phyloP scores from a whole-genome alignment of 2,888 invertebrate genomes.

The Scaeva pyrastri region DNA sequence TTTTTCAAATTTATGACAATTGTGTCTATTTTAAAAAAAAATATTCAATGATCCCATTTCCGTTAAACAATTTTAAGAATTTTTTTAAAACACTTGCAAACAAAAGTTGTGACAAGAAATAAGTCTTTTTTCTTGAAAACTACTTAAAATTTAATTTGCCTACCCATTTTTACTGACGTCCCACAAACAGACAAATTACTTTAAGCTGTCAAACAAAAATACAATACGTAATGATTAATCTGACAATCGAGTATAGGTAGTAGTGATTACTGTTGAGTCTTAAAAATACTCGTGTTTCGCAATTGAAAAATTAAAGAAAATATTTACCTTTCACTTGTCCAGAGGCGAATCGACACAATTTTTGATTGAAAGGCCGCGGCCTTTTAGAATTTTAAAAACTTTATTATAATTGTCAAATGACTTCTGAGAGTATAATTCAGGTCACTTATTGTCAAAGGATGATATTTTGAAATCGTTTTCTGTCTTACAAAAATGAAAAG shows the following conservation, averaged over 20 bases:
- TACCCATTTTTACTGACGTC: background rate
- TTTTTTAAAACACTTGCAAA: background rate
- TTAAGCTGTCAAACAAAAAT: slow-evolving; percentile 39
- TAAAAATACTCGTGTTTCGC: slow-evolving; percentile 5
- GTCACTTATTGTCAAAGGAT: too few relatives aligned
- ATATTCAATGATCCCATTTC: too few relatives aligned
- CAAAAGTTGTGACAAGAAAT: background rate
- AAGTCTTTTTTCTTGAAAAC: background rate
- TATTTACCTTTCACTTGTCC: background rate
- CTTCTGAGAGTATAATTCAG: too few relatives aligned
- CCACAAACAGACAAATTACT: slow-evolving; percentile 49
- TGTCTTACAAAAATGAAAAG: too few relatives aligned
- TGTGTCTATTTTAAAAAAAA: too few relatives aligned
- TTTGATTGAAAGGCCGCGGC: background rate
- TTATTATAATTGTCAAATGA: too few relatives aligned
- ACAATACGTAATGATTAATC: slow-evolving; percentile 46
- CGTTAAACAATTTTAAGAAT: too few relatives aligned
- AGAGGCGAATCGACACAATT: background rate
- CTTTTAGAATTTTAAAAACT: too few relatives aligned
- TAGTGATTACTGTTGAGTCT: background rate
- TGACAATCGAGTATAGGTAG: slow-evolving; percentile 22
- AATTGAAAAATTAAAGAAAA: slow-evolving; percentile 24
- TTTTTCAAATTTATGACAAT: too few relatives aligned
- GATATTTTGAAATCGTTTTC: too few relatives aligned
- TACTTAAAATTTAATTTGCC: background rate